Conservation (phyloP, 2,113 vertebrate species). For the Mastomys natalensis region DNA sequence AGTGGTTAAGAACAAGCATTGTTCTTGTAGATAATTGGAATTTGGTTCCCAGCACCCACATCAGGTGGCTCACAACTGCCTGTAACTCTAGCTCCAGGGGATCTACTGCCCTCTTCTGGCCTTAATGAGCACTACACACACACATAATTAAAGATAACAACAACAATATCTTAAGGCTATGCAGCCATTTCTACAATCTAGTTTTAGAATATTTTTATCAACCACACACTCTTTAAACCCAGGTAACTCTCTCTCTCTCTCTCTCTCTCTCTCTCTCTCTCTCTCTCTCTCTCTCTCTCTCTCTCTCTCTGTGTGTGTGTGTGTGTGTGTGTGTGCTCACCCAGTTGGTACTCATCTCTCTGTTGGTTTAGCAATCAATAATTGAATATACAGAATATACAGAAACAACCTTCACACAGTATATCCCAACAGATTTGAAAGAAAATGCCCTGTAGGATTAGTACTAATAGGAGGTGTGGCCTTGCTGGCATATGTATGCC, state of each 20-base stretch:
- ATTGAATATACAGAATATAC: no score
- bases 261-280: no score
- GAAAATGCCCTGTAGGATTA: not conserved
- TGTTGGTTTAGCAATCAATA: no score
- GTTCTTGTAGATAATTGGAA: not conserved
- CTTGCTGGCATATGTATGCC: not conserved
- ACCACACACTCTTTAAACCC: not conserved
- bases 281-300: no score
- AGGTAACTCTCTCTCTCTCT: not conserved
- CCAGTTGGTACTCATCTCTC: no score
- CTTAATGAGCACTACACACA: not conserved
- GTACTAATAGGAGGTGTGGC: not conserved
- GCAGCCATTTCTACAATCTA: not conserved
- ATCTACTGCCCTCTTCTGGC: not conserved
- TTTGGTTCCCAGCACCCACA: not conserved
- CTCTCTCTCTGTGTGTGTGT: not conserved
- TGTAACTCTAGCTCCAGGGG: not conserved
- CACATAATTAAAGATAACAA: not conserved
- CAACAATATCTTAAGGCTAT: not conserved
- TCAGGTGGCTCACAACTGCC: not conserved
- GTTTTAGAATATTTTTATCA: conserved; percentile 46
- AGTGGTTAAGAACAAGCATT: not conserved
- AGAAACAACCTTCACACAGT: no score
- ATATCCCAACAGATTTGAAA: not conserved
- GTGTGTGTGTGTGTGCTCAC: not conserved